Base-by-base conservation (phyloP, 2,888 invertebrate species). In the Sinopyrophorus schimmeli region DNA sequence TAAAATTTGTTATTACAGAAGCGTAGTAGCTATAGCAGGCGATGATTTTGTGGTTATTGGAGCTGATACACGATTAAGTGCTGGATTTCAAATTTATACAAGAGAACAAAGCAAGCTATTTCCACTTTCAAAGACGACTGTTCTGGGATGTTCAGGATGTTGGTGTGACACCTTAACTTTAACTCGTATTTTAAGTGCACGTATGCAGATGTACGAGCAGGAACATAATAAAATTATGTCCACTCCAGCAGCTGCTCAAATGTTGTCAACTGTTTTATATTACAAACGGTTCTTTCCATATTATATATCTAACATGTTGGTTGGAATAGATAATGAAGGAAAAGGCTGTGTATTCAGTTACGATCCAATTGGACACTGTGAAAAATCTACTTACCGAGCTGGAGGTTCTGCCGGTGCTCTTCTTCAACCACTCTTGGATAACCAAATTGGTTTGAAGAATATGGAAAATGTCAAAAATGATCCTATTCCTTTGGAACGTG, bases 231-330 rank as follows among this genome's bases (percentile, higher is more conserved):
- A 92, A 74, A 78, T 82, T 1, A 97, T 97, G 92, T 80, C 89
- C 1, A 92, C 97, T 0, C 85, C 89, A 39, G 96, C 97, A 1
- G 83, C 92, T 3, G 94, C 98, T 2, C 96, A 98, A 74, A 90
- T 99, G 90, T 75, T 99, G 9, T 92, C 97, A 1, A 95, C 93
- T 3, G 87, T 95, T 79, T 78, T 99, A 61, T 99, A 99, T 71
- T 90, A 94, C 72, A 91, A 93, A 64, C 83, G 99, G 44, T 99
- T 99, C 76, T 99, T 99, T 75, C 99, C 99, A 0, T 98, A 97
- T 73, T 99, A 97, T 69, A 89, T 97, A 12, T 91, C 92, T 16
- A 97, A 96, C 69, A 84, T 98, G 31, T 75, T 99, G 41, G 98
- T 92, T 37, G 99, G 99, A 0, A 71, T 99, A 40, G 96, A 98